Conservation (phyloP, 2,113 vertebrate species). For the Gorsachius goisagi region DNA sequence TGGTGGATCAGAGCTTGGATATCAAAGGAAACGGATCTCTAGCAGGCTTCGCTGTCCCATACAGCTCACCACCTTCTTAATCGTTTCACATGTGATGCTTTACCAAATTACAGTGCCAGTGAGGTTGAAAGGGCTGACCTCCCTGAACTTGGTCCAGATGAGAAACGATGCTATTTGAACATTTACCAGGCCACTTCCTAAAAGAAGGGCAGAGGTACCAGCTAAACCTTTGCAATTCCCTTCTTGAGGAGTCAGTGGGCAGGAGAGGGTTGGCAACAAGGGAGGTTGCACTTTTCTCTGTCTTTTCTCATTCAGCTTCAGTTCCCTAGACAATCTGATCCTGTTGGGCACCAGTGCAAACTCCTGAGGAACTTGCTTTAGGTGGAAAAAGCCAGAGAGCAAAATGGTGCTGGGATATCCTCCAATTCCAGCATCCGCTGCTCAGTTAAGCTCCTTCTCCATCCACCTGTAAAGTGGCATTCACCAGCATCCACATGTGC, state of each 20-base stretch:
- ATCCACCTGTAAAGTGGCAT: neutral
- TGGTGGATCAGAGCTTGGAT: neutral
- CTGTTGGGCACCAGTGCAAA: neutral
- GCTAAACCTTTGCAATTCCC: neutral
- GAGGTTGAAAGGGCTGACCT: neutral
- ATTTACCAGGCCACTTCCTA: neutral
- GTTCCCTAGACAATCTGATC: neutral
- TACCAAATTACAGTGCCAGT: neutral
- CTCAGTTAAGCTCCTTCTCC: neutral
- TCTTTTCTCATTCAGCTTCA: neutral
- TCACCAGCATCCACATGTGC: neutral
- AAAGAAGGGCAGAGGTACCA: neutral
- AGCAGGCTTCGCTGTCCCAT: neutral
- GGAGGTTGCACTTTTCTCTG: neutral
- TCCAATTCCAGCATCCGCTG: neutral
- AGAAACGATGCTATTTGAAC: neutral
- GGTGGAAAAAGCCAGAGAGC: neutral
- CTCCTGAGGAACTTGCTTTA: neutral
- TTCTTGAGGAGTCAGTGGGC: neutral
- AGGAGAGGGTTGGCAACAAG: neutral
- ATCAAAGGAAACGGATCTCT: neutral
- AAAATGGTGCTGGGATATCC: neutral
- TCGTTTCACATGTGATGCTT: rapidly evolving
- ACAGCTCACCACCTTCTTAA: neutral
- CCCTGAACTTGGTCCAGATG: neutral